These are phyloP conservation scores for Bryconaethiops microstoma DNA, from an alignment of 2,797 vertebrate genomes.

Conservation along the genomic window DNA sequence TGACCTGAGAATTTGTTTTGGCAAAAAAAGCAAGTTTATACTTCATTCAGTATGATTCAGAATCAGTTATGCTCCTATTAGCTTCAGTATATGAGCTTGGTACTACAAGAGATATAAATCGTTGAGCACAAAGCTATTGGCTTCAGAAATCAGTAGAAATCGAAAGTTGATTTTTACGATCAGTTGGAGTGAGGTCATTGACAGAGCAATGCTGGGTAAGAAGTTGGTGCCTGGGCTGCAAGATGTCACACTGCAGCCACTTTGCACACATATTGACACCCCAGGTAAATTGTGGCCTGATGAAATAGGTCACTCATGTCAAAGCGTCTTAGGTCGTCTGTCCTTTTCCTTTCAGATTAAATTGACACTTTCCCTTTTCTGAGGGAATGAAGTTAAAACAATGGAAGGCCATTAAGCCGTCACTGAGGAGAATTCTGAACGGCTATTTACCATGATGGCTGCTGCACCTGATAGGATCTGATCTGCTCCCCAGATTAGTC, in stretches of 20 bases:
- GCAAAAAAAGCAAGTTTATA: neutral
- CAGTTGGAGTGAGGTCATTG: conserved; percentile 13
- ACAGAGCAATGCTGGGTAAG: conserved; percentile 22
- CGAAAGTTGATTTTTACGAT: neutral
- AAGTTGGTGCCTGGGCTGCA: conserved; percentile 14
- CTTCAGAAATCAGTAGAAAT: neutral
- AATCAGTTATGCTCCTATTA: neutral
- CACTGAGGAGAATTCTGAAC: conserved; percentile 52
- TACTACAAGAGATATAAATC: neutral
- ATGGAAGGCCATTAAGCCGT: conserved; percentile 56
- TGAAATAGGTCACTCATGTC: conserved; percentile 54
- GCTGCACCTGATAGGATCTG: conserved; percentile 65
- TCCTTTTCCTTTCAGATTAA: conserved; percentile 58
- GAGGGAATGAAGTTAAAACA: conserved; percentile 56
- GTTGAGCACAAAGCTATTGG: neutral
- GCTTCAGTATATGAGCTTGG: neutral
- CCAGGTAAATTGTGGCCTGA: conserved; percentile 44
- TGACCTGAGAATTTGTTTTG: neutral
- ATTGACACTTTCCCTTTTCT: conserved; percentile 50
- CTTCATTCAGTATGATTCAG: too few relatives aligned
- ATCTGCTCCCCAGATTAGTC: conserved; percentile 57
- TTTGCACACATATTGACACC: conserved; percentile 36
- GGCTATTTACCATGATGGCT: conserved; percentile 70
- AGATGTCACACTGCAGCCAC: conserved; percentile 12
- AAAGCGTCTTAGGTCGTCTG: conserved; percentile 49